Evolutionary conservation across 2,113 vertebrate species (phyloP).

Genomic region (Blennius ocellaris): DNA sequence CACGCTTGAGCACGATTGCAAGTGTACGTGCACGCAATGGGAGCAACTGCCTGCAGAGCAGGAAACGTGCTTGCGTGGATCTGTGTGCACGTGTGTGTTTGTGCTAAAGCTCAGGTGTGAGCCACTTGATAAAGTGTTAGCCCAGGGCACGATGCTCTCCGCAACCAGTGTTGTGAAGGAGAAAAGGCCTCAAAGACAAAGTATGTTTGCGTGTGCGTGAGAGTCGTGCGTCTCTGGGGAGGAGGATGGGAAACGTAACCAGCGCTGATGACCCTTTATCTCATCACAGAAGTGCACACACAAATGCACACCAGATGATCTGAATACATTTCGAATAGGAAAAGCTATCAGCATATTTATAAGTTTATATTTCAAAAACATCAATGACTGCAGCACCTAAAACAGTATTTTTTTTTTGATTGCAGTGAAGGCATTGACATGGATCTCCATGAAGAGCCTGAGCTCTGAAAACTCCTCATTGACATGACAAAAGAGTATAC

Average conservation of each 20-base stretch:
- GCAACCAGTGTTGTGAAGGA: conserved; percentile 51
- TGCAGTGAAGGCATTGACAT: conserved; percentile 38
- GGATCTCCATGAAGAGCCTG: conserved; percentile 27
- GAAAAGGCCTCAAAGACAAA: conserved; percentile 68
- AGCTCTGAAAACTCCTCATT: background rate
- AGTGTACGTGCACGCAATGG: background rate
- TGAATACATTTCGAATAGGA: conserved; percentile 53
- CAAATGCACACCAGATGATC: conserved; percentile 17
- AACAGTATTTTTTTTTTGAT: conserved; percentile 37
- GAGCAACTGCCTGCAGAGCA: conserved; percentile 43
- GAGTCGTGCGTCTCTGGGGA: conserved; percentile 25
- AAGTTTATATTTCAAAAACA: conserved; percentile 50
- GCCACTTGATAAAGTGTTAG: conserved; percentile 76
- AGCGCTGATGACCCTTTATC: conserved; percentile 45
- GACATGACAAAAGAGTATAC: background rate
- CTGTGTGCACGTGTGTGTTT: conserved; percentile 29
- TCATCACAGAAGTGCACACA: conserved; percentile 22
- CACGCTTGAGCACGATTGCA: conserved; percentile 1
- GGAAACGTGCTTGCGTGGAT: conserved; percentile 29
- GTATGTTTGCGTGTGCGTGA: conserved; percentile 37
- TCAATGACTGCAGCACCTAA: conserved; percentile 12
- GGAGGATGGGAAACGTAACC: conserved; percentile 28
- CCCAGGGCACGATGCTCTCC: conserved; percentile 65
- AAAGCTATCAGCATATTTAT: conserved; percentile 59
- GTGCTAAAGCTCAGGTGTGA: conserved; percentile 66